These are phyloP conservation scores for Sisor rabdophorus DNA, from an alignment of 2,113 vertebrate species.

Conservation along the genomic window DNA sequence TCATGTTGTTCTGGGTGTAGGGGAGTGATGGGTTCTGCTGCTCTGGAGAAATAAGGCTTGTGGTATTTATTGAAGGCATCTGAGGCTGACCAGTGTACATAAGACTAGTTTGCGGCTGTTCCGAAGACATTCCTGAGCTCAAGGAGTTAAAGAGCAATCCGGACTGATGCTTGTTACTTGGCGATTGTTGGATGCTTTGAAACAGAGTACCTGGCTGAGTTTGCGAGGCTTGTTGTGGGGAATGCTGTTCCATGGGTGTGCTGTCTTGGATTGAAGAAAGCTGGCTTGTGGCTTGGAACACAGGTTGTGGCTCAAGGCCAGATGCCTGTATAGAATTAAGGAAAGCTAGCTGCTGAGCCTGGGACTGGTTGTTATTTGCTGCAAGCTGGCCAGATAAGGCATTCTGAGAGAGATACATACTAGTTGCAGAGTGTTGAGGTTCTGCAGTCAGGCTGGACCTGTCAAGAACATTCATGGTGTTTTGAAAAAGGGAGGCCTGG, in stretches of 20 bases:
- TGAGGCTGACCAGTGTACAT: constrained; percentile 68
- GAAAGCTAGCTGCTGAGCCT: constrained; percentile 86
- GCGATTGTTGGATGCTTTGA: constrained; percentile 66
- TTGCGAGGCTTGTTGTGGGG: constrained; percentile 77
- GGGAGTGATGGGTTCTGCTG: constrained; percentile 81
- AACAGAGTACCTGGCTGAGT: constrained; percentile 78
- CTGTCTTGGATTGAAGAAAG: constrained; percentile 80
- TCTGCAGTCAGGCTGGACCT: constrained; percentile 78
- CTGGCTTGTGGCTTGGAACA: constrained; percentile 69
- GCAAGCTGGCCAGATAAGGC: constrained; percentile 75
- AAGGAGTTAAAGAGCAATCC: constrained; percentile 81
- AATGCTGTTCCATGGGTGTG: constrained; percentile 79
- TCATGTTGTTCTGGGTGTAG: constrained; percentile 80
- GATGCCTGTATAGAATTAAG: constrained; percentile 72
- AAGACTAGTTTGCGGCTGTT: constrained; percentile 76
- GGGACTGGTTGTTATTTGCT: constrained; percentile 69
- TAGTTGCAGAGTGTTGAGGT: constrained; percentile 73
- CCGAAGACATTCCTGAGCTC: constrained; percentile 63
- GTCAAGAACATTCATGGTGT: constrained; percentile 78
- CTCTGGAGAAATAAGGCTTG: constrained; percentile 70
- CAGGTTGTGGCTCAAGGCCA: constrained; percentile 65
- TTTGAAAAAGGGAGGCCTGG: constrained; percentile 86
- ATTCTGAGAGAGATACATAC: constrained; percentile 83
- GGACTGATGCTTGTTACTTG: constrained; percentile 72
- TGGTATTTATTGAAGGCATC: constrained; percentile 72